These are phyloP conservation scores for Malurus splendens DNA, from an alignment of 2,797 vertebrate species.

Conservation along the genomic window DNA sequence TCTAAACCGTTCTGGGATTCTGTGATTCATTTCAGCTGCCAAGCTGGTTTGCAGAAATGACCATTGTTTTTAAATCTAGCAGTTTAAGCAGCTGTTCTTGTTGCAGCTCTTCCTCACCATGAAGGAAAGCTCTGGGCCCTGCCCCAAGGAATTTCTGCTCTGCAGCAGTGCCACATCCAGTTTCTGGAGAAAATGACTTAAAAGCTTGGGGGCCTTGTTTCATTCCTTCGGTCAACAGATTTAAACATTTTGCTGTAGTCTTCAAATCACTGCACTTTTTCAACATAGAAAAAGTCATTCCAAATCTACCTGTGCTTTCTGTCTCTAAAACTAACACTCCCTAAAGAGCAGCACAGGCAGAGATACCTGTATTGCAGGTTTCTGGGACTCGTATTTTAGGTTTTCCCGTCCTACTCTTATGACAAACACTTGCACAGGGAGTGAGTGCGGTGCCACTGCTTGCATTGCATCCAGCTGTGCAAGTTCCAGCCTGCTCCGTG, in stretches of 20 bases:
- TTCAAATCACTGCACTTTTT: background rate
- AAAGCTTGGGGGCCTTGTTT: background rate
- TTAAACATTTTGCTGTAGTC: background rate
- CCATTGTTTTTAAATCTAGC: background rate
- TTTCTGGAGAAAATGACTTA: background rate
- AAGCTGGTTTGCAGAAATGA: background rate
- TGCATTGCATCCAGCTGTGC: background rate
- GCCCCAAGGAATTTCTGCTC: background rate
- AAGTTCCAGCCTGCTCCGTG: constrained; percentile 22
- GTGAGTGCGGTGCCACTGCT: background rate
- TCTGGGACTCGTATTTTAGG: constrained; percentile 43
- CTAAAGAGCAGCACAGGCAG: background rate
- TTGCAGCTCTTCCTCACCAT: rapidly evolving
- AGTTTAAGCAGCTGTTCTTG: background rate
- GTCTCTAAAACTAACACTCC: constrained; percentile 7
- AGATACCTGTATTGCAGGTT: constrained; percentile 55
- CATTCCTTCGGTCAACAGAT: background rate
- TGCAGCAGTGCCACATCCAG: background rate
- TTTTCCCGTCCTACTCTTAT: constrained; percentile 11
- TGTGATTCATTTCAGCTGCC: background rate
- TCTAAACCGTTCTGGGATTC: background rate
- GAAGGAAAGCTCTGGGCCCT: background rate
- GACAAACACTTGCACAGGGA: constrained; percentile 18
- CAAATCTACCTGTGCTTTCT: background rate
- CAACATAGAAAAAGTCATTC: background rate